phyloP scores from a whole-genome alignment of 2,797 vertebrate genomes.

The Paguma larvata region DNA sequence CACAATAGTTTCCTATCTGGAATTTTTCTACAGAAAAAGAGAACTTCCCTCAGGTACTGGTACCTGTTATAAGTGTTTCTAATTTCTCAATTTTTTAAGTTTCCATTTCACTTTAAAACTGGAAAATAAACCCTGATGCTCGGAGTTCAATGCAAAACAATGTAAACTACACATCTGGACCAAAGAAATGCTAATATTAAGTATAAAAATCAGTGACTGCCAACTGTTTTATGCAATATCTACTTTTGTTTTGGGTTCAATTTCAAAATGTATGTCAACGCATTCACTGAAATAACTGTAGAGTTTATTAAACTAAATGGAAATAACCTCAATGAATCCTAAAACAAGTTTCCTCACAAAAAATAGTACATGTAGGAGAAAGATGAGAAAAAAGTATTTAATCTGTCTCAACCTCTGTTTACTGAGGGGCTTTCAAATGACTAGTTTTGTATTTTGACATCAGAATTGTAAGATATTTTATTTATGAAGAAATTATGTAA shows the following conservation, averaged over 20 bases:
- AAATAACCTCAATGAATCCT: slow-evolving; percentile 49
- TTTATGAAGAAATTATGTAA: slow-evolving; percentile 3
- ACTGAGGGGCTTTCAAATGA: background rate
- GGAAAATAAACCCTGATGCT: background rate
- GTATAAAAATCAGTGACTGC: background rate
- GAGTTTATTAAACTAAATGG: background rate
- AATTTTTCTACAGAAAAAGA: slow-evolving; percentile 64
- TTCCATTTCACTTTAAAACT: slow-evolving; percentile 48
- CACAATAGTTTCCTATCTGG: background rate
- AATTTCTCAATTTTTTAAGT: background rate
- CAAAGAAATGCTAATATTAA: slow-evolving; percentile 46
- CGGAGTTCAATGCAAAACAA: slow-evolving; percentile 38
- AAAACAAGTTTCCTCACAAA: slow-evolving; percentile 36
- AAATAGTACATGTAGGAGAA: slow-evolving; percentile 28
- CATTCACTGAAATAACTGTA: background rate
- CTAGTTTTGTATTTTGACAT: slow-evolving; percentile 39
- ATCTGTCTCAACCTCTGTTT: slow-evolving; percentile 22
- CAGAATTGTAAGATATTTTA: background rate
- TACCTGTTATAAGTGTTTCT: background rate
- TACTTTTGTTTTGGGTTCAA: slow-evolving; percentile 32
- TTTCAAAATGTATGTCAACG: slow-evolving; percentile 39
- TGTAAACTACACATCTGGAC: slow-evolving; percentile 7
- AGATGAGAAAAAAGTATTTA: slow-evolving; percentile 28
- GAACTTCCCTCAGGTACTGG: background rate
- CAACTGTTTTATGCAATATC: background rate